These are phyloP conservation scores for Setophaga coronata DNA, from an alignment of 2,113 vertebrate genomes.

Conservation along the genomic window DNA sequence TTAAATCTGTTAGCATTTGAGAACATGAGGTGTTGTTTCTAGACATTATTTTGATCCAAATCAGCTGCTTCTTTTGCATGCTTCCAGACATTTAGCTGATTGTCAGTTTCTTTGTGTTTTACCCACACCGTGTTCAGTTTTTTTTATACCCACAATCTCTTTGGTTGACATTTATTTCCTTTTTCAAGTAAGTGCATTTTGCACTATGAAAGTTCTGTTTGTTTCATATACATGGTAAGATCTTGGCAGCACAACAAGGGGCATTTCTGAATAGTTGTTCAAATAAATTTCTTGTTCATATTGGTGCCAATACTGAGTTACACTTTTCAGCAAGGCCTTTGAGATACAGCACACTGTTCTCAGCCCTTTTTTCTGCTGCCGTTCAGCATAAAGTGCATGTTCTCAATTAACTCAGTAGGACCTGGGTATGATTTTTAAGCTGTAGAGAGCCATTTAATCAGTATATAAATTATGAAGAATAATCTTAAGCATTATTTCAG, in stretches of 20 bases:
- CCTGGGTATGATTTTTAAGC: neutral
- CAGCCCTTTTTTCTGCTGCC: neutral
- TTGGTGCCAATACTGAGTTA: neutral
- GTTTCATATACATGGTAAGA: neutral
- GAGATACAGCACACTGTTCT: neutral
- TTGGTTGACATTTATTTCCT: neutral
- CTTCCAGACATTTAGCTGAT: neutral
- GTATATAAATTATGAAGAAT: neutral
- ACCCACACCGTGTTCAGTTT: fast-evolving
- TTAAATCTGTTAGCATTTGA: neutral
- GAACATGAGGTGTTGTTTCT: neutral
- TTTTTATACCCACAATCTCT: neutral
- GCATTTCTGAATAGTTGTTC: neutral
- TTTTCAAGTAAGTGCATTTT: neutral
- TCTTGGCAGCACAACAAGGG: neutral
- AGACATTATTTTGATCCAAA: slow-evolving; percentile 18
- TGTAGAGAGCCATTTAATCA: neutral
- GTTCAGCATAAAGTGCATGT: neutral
- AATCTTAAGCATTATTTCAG: neutral
- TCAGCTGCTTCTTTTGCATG: neutral
- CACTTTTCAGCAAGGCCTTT: neutral
- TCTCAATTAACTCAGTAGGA: neutral
- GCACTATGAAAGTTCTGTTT: neutral
- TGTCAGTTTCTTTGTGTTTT: slow-evolving; percentile 1
- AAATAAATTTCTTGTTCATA: neutral